Base-by-base conservation (phyloP, 2,888 invertebrate species). In the Lissocephala sabroskyi region DNA sequence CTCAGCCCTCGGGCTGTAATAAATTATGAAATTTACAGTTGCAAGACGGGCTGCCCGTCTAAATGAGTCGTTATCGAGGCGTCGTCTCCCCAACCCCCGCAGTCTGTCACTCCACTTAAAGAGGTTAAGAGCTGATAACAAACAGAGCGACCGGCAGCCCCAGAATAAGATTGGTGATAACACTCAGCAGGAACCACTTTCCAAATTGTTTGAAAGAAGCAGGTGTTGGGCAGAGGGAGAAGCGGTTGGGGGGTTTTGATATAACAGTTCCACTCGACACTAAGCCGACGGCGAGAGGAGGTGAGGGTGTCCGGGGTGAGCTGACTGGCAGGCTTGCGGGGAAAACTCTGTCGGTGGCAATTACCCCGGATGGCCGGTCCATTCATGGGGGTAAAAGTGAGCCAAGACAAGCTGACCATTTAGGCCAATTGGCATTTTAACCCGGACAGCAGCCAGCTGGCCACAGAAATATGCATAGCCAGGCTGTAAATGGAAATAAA, bases 371-470 rank as follows among this genome's bases (percentile, higher is more conserved):
- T 23, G 23, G 23, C 7, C 23, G 7, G 10, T 16, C 4, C 5
- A 6, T 32, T 32, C 32, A 37, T 16, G 19, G 40, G 26, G 26
- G 35, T 16, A 44, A 71, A 68, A 61, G 67, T 75, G 67, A 67
- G 56, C 68, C 67, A 59, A 66, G 73, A 54, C 65, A 56, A 62
- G 56, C n/a, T n/a, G n/a, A 63, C n/a, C 44, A 35, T 45, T 45
- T 30, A 4, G 29, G 17, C 16, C 66, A 60, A 65, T 76, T 74
- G 74, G 56, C 66, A 61, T 52, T 53, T 56, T 71, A 66, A 62
- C 63, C 77, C 45, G 67, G 11, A 45, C 26, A 59, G n/a, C 30
- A 23, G n/a, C 30, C 5, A 42, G 23, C 10, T n/a, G 32, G n/a
- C n/a, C 16, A 41, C 43, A 49, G 43, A 54, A 45, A 48, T 57